A percentile compares a stretch with the other conserved stretches of the same genome.
Conservation (phyloP, 1,140 invertebrate genomes). For the Pseudomyrmex flavicornis region DNA sequence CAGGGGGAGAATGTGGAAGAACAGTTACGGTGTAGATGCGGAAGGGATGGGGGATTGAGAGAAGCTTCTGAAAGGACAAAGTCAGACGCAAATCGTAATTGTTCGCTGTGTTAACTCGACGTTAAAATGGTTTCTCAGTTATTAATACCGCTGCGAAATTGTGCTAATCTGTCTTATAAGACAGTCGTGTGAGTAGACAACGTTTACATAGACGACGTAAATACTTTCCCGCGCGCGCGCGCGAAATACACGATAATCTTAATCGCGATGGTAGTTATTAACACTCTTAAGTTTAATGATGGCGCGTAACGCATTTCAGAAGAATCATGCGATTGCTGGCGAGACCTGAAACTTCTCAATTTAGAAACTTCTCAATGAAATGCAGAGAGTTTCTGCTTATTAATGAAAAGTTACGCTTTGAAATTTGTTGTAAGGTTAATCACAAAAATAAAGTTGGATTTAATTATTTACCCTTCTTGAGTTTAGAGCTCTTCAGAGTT, state of each 20-base stretch:
- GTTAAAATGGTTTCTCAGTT: constrained; percentile 63
- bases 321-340: constrained; percentile 16
- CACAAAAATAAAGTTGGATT: too few relatives aligned
- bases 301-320: constrained; percentile 4
- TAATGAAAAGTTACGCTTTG: not conserved
- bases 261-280: constrained; percentile 46
- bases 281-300: constrained; percentile 27
- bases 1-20: constrained; percentile 4
- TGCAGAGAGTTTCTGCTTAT: not conserved
- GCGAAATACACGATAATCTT: constrained; percentile 27
- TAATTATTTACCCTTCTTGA: not conserved
- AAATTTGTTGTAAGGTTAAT: not conserved
- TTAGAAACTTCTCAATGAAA: constrained; percentile 4
- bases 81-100: constrained; percentile 65
- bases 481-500: not conserved
- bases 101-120: constrained; percentile 49
- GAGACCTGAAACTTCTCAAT: constrained; percentile 7
- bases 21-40: constrained; percentile 10
- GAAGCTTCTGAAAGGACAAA: constrained; percentile 47
- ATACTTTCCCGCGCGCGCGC: constrained; percentile 32
- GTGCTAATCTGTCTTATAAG: constrained; percentile 42
- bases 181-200: constrained; percentile 31
- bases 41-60: not conserved
- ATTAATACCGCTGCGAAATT: constrained; percentile 54
- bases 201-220: constrained; percentile 29